Conservation (phyloP, 2,797 vertebrate genomes). For the Mareca penelope region DNA sequence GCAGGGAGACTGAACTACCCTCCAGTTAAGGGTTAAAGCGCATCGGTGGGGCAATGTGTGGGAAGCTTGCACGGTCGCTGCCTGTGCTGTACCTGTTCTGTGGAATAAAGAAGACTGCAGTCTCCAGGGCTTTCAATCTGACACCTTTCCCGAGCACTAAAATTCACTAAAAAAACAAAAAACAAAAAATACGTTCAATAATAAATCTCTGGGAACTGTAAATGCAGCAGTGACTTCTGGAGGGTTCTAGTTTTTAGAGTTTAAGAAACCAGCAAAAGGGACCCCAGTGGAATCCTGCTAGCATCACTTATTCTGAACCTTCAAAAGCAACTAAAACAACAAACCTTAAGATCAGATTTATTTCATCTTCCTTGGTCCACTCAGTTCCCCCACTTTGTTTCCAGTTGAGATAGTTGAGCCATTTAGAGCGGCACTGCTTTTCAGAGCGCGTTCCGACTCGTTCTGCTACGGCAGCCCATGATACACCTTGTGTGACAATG, state of each 20-base stretch:
- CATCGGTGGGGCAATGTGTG: constrained; percentile 63
- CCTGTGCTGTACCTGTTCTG: constrained; percentile 75
- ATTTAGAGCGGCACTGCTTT: constrained; percentile 98
- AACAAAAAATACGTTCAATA: constrained; percentile 72
- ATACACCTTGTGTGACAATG: constrained; percentile 95
- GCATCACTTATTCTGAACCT: background rate
- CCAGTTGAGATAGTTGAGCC: constrained; percentile 99
- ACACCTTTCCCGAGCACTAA: constrained; percentile 73
- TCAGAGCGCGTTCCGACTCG: constrained; percentile 94
- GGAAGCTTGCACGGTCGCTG: constrained; percentile 64
- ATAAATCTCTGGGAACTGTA: constrained; percentile 56
- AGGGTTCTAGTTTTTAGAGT: constrained; percentile 44
- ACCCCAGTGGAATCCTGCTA: constrained; percentile 45
- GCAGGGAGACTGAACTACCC: constrained; percentile 73
- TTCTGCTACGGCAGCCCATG: constrained; percentile 95
- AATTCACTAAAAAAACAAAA: constrained; percentile 75
- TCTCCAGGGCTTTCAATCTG: constrained; percentile 77
- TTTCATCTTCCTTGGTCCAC: constrained; percentile 98
- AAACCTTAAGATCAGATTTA: constrained; percentile 89
- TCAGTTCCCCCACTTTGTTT: constrained; percentile 98
- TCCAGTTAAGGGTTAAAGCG: constrained; percentile 54
- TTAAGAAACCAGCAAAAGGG: constrained; percentile 44
- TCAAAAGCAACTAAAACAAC: constrained; percentile 40
- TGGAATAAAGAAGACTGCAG: constrained; percentile 75
- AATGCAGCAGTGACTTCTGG: constrained; percentile 53